These are phyloP conservation scores for Engystomops pustulosus DNA, from an alignment of 2,113 vertebrate genomes.

Conservation along the genomic window DNA sequence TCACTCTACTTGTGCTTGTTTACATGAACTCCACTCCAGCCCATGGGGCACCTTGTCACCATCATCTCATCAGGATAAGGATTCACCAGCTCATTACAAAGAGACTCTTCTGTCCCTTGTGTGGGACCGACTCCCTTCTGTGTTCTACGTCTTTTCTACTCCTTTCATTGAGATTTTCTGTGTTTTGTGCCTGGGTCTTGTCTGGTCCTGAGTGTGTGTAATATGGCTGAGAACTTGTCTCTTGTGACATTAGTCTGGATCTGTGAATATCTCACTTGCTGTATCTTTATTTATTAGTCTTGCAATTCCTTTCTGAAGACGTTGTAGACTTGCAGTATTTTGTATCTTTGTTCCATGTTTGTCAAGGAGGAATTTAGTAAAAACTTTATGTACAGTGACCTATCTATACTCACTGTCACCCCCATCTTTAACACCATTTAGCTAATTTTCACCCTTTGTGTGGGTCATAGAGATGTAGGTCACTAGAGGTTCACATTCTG, in stretches of 20 bases:
- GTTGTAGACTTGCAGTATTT: slow-evolving; percentile 18
- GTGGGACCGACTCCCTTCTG: not conserved
- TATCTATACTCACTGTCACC: not conserved
- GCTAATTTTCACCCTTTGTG: not conserved
- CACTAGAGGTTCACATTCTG: not conserved
- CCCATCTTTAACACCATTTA: not conserved
- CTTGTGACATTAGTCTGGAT: not conserved
- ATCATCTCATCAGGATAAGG: slow-evolving; percentile 16
- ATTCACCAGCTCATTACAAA: slow-evolving; percentile 17
- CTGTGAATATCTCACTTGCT: not conserved
- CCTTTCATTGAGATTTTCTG: not conserved
- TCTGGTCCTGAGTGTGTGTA: slow-evolving; percentile 1
- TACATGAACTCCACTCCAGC: slow-evolving; percentile 53
- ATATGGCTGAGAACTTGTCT: not conserved
- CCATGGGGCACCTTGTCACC: slow-evolving; percentile 11
- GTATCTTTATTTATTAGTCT: not conserved
- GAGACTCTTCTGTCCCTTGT: not conserved
- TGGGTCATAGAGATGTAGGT: not conserved
- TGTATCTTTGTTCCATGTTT: slow-evolving; percentile 14
- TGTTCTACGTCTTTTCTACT: slow-evolving; percentile 18
- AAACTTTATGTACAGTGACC: not conserved
- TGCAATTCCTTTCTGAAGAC: not conserved
- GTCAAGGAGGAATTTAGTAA: not conserved
- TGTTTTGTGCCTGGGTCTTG: slow-evolving; percentile 4
- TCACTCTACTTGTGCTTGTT: slow-evolving; percentile 35